Evolutionary conservation across 2,888 invertebrate species (phyloP).

Genomic region (Tinea pellionella): DNA sequence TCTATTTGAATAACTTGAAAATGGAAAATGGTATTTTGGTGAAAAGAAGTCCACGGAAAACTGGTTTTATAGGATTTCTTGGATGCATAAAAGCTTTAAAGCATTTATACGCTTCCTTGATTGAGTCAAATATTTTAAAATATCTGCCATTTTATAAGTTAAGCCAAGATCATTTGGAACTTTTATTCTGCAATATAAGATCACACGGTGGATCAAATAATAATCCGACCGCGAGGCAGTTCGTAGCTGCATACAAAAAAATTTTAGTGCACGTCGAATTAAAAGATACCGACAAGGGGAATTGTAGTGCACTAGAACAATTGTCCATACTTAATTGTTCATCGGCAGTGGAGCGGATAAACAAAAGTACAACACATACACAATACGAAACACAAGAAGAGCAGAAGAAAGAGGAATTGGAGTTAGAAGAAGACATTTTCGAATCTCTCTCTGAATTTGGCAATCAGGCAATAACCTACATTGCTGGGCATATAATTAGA

Average conservation of each 20-base stretch:
- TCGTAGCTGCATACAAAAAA: conserved; percentile 20
- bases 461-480: neutral
- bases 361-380: neutral
- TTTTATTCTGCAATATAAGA: conserved; percentile 18
- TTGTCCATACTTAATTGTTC: conserved; percentile 19
- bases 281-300: conserved; percentile 16
- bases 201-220: conserved; percentile 19
- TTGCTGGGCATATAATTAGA: conserved; percentile 5
- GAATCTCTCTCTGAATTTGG: neutral
- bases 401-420: neutral
- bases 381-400: neutral
- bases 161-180: conserved; percentile 19
- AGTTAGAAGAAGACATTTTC: neutral
- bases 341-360: conserved; percentile 12
- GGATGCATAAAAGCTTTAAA: conserved; percentile 14
- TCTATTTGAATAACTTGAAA: neutral
- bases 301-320: conserved; percentile 20
- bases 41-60: conserved; percentile 1
- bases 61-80: conserved; percentile 15
- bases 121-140: neutral
- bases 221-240: conserved; percentile 18
- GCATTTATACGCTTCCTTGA: neutral
- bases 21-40: neutral
- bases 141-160: conserved; percentile 15
- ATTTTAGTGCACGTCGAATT: conserved; percentile 19